Evolutionary conservation across 92 coral and sea anemone species (phyloP), one percentile per base, ranked within the genome.

Genomic region (Heliopora coerulea): DNA sequence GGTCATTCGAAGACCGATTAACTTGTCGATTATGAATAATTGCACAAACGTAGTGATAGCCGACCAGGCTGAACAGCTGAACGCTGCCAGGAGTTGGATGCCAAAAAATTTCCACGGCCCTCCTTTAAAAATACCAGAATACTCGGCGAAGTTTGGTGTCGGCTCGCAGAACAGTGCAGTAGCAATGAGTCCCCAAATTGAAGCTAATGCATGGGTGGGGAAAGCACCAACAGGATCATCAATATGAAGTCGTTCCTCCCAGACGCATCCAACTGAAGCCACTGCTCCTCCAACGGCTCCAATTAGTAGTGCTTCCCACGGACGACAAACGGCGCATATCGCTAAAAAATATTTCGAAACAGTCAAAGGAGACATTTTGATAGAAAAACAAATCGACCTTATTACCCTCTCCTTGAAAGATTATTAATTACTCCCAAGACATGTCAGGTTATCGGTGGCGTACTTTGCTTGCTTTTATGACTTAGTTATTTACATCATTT

Each of bases 161-260:
- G 23, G 26, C 56, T 69, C 62, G 49, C 61, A 50, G 31, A 69
- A 69, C 46, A 69, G 48, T 1, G 42, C 76, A 0, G 62, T 54
- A 15, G 76, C 61, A 11, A 69, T 69, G 21, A 69, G 61, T 12
- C 76, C 76, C 76, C 76, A 69, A 17, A 69, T 32, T 3, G 62
- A 49, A 33, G 76, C 76, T 8, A 69, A 19, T 7, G 76, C 76
- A 18, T 69, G 76, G 5, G 76, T 69, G 26, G 76, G 76, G 25
- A 69, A 49, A 14, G 62, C 61, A 57, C 87, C 86, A 3, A 91
- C 96, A 10, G 97, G 97, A 63, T 91, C 97, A 42, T 91, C 97
- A 13, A 91, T 88, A 18, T 77, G 80, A 76, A 91, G 59, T 59
- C 86, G 86, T 21, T 78, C 84, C 14, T 83, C 80, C 48, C 72